These are phyloP conservation scores for Eretmochelys imbricata DNA, from an alignment of 2,113 vertebrate genomes.

Conservation along the genomic window DNA sequence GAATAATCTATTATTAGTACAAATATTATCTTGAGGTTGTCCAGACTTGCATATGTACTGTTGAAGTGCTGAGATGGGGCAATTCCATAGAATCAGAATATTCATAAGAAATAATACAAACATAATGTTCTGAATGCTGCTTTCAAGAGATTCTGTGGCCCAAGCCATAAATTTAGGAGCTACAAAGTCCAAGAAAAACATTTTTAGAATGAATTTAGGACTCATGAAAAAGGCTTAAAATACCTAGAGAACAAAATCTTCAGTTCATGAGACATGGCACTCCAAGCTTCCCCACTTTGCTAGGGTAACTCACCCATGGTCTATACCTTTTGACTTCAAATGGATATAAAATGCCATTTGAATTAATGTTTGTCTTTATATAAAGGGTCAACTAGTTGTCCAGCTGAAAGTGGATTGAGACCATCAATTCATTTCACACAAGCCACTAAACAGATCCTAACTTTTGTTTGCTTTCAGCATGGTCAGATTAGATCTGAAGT, in stretches of 20 bases:
- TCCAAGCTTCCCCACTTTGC: too few relatives aligned
- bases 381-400: background rate
- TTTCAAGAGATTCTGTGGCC: fast-evolving
- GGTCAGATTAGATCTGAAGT: background rate
- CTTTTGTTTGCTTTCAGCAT: background rate
- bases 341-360: background rate
- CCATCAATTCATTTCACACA: background rate
- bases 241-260: fast-evolving
- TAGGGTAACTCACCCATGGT: background rate
- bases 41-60: conserved; percentile 15
- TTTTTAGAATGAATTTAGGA: background rate
- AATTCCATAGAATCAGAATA: background rate
- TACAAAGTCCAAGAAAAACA: background rate
- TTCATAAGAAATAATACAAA: background rate
- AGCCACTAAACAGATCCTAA: background rate
- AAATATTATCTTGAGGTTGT: background rate
- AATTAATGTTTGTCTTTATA: background rate
- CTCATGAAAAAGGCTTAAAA: background rate
- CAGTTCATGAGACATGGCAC: fast-evolving
- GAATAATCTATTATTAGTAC: conserved; percentile 21
- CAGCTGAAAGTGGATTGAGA: fast-evolving
- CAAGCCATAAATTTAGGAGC: fast-evolving
- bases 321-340: background rate
- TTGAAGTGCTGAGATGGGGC: conserved; percentile 20
- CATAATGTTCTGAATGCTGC: fast-evolving